Base-by-base conservation (phyloP, 2,113 vertebrate genomes). In the Callorhinus ursinus region DNA sequence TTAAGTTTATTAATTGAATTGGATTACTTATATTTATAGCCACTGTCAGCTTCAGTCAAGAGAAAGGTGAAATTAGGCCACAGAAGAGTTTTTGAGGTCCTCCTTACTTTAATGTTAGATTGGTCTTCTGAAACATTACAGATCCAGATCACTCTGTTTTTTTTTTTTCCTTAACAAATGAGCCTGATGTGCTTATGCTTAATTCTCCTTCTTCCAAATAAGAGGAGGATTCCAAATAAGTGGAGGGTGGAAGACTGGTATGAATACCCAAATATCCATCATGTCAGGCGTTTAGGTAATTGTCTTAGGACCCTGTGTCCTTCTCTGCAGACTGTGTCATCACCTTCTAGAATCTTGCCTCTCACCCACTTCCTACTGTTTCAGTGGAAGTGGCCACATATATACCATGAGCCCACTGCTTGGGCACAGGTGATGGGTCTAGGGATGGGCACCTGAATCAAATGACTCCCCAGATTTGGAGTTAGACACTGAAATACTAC, bases 1-100 rank as follows among this genome's bases (percentile, higher is more conserved):
- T 74, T 59, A 90, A 85, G 42, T 49, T 22, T 79, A 31, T 55
- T 84, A 61, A 55, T 57, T 86, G 33, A 80, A 93, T 76, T 77
- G 18, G 21, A 36, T 28, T 51, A 61, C 39, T 33, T 79, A 67
- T 67, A 33, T 76, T 53, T 42, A 42, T 53, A 88, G 46, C 79
- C 63, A 15, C 11, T 51, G 15, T 86, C 55, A 81, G 21, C 19
- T 49, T 83, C 42, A 26, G 22, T 24, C 18, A 81, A 72, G 21
- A 16, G 15, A 61, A 80, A 49, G 39, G 4, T 42, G 13, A 76
- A 74, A 69, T 36, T 39, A 90, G 21, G 1, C 8, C 31, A 76
- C 85, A 33, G 26, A 39, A 59, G 31, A 88, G 2, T 88, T 49
- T 72, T 61, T 67, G 28, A 87, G 36, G 10, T 90, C 0, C 55